Evolutionary conservation across 2,888 invertebrate species (phyloP), one percentile per base, ranked within the genome.

Genomic region (Pyrrhia umbra): DNA sequence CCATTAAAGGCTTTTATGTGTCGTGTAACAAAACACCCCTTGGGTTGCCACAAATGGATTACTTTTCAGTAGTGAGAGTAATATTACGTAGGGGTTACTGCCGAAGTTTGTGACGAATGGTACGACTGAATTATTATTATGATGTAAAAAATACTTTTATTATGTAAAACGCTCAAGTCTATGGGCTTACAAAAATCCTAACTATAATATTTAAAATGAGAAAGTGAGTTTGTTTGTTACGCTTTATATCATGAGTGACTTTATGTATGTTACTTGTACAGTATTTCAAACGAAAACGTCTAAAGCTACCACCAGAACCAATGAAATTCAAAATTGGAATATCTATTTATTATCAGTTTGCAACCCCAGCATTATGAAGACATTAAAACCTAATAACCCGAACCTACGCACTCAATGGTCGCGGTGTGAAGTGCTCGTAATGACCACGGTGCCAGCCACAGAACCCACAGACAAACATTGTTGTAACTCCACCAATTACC

Each of bases 1-100:
- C 60, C 65, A 64, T 74, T 82, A 81, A 80, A 72, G 62, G 68
- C 68, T 80, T 81, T 81, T 81, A 77, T 63, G 61, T 47, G 20
- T 46, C 63, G 55, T 69, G 77, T 81, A 61, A 71, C 75, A 55
- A 51, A 71, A 71, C 68, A 74, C 74, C 68, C 76, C 73, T 66
- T 23, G 61, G 64, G 67, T 15, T 58, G 54, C 21, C 52, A 71
- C 69, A 75, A 77, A 77, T 77, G 75, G 69, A 69, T 69, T 77
- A 75, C 54, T 69, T 75, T 72, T 65, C 21, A 57, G 46, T 56
- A 60, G 60, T 57, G 45, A 54, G 40, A 49, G 43, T 50, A 42
- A 57, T 62, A 39, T 62, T 25, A 21, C 8, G 46, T 46, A 43
- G 34, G 46, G 37, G 59, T 73, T 30, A 51, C 16, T 45, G 40